Evolutionary conservation across 2,113 vertebrate species (phyloP).

Genomic region (Tragulus kanchil): DNA sequence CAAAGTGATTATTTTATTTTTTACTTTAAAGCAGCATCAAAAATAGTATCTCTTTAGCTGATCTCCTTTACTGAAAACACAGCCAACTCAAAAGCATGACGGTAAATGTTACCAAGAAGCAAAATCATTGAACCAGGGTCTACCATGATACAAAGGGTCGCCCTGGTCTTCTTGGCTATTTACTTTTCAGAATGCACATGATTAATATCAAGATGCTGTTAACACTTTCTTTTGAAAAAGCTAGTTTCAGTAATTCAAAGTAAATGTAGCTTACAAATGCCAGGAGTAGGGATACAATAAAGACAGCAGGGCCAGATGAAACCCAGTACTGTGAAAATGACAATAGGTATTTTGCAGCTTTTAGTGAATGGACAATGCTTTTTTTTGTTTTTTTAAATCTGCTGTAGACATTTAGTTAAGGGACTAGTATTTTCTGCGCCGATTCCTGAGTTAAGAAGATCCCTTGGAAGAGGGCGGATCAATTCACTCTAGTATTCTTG

Average conservation of each 20-base stretch:
- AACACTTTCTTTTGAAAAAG: constrained; percentile 54
- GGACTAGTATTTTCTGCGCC: not conserved
- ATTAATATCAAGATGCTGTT: constrained; percentile 37
- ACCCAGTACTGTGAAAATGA: not conserved
- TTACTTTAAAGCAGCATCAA: not conserved
- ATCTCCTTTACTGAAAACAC: not conserved
- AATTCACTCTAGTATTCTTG: not conserved
- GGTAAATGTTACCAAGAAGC: not conserved
- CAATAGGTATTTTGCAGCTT: not conserved
- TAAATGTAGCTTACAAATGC: constrained; percentile 12
- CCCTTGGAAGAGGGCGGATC: not conserved
- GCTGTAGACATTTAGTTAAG: not conserved
- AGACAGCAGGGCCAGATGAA: not conserved
- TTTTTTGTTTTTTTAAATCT: constrained; percentile 44
- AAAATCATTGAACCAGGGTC: not conserved
- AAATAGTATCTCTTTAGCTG: not conserved
- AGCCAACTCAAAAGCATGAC: not conserved
- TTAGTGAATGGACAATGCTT: not conserved
- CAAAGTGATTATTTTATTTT: not conserved
- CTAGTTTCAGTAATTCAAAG: constrained; percentile 68
- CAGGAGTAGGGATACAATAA: not conserved
- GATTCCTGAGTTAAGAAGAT: not conserved
- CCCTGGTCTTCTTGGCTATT: not conserved
- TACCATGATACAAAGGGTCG: not conserved
- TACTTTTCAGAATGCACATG: not conserved